Evolutionary conservation across 2,888 invertebrate genomes (phyloP).

Genomic region (Cephus sareptanus): DNA sequence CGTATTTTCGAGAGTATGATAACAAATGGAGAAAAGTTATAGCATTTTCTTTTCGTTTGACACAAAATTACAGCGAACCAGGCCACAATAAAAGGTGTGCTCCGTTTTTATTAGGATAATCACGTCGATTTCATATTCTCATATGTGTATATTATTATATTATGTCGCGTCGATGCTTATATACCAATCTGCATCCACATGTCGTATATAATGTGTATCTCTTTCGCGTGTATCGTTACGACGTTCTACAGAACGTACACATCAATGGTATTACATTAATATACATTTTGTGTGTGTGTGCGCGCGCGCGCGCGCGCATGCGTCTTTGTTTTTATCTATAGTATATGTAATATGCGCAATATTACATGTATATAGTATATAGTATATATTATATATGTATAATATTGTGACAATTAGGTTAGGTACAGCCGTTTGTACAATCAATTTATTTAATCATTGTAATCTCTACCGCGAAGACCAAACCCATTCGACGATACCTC

Average conservation of each 20-base stretch:
- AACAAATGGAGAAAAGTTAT: background rate
- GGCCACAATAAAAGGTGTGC: slow-evolving; percentile 8
- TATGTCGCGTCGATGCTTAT: background rate
- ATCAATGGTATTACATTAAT: no score
- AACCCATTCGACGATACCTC: background rate
- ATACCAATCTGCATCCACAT: background rate
- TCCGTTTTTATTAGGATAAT: background rate
- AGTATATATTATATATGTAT: background rate
- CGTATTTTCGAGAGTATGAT: slow-evolving; percentile 6
- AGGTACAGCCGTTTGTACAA: slow-evolving; percentile 5
- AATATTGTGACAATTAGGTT: background rate
- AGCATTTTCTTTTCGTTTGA: background rate
- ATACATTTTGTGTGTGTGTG: background rate
- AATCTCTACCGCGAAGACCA: background rate
- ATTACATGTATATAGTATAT: background rate
- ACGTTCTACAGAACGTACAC: background rate
- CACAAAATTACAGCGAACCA: slow-evolving; percentile 8
- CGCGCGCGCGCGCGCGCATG: background rate
- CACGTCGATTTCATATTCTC: background rate
- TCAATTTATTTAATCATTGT: background rate
- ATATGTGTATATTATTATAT: background rate
- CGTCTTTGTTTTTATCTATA: background rate
- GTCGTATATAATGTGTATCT: background rate
- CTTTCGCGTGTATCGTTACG: background rate
- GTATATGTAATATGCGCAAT: background rate